These are phyloP conservation scores for Agrochola litura DNA, from an alignment of 2,888 invertebrate species.

Conservation along the genomic window DNA sequence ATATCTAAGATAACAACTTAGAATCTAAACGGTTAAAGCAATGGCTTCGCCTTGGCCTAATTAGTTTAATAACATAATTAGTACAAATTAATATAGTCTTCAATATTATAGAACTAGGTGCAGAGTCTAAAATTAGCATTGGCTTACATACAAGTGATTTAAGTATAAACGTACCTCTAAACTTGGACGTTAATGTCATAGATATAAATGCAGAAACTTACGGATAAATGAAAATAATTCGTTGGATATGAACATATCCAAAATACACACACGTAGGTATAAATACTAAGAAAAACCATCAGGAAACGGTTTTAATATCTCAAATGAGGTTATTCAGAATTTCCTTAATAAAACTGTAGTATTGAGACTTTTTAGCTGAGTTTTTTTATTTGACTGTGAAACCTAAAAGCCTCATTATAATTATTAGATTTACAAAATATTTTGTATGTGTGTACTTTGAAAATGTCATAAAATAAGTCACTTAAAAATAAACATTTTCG, in stretches of 20 bases:
- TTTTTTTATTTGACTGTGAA: background rate
- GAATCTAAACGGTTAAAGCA: constrained; percentile 62
- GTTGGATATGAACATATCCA: constrained; percentile 14
- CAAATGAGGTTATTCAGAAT: background rate
- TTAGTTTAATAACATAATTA: constrained; percentile 40
- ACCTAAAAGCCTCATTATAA: background rate
- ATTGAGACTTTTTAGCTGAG: background rate
- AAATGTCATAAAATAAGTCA: constrained; percentile 7
- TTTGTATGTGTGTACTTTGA: constrained; percentile 1
- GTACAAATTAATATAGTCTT: constrained; percentile 48
- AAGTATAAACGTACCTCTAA: constrained; percentile 3
- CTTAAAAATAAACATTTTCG: constrained; percentile 33
- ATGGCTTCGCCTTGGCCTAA: constrained; percentile 62
- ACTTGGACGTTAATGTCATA: constrained; percentile 18
- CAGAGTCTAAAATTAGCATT: constrained; percentile 39
- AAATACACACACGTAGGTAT: constrained; percentile 22
- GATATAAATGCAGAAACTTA: constrained; percentile 53
- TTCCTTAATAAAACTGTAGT: background rate
- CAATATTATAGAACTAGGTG: constrained; percentile 54
- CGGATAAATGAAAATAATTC: constrained; percentile 7
- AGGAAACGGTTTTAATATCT: background rate
- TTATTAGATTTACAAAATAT: background rate
- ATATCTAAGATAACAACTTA: constrained; percentile 65
- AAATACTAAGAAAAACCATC: background rate
- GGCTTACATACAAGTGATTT: constrained; percentile 42